A percentile compares a stretch with the other conserved stretches of the same genome.
These are phyloP conservation scores for Steromphala cineraria DNA, from an alignment of 2,888 invertebrate species.

Conservation along the genomic window DNA sequence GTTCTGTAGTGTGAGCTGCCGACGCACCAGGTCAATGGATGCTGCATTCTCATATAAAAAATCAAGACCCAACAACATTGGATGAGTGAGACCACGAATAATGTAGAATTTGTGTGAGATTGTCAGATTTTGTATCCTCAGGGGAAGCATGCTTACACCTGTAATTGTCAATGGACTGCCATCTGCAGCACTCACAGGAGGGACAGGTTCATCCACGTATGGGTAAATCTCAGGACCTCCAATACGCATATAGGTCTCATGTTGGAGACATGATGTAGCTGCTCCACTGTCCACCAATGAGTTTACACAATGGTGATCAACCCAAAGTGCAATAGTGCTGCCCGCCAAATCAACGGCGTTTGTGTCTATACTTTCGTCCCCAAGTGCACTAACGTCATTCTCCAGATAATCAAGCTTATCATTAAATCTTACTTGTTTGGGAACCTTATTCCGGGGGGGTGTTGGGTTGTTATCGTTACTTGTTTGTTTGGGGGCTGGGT, in stretches of 20 bases:
- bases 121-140: neutral
- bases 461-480: no score
- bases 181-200: conserved; percentile 7
- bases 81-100: neutral
- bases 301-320: no score
- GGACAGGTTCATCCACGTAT: neutral
- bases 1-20: neutral
- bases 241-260: neutral
- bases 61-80: conserved; percentile 33
- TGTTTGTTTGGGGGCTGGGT: no score
- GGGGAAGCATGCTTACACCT: conserved; percentile 4
- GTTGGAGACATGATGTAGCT: no score
- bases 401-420: no score
- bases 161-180: neutral
- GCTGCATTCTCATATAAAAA: conserved; percentile 37
- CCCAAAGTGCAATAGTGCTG: no score
- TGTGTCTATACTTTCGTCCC: no score
- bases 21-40: conserved; percentile 28
- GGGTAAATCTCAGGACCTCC: neutral
- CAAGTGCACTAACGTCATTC: no score
- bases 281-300: no score
- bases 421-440: no score
- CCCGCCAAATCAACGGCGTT: no score
- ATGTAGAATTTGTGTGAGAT: conserved; percentile 25
- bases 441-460: no score